A percentile compares a stretch with the other conserved stretches of the same genome.
Evolutionary conservation across 2,113 vertebrate species (phyloP).

Genomic region (Albula goreensis): DNA sequence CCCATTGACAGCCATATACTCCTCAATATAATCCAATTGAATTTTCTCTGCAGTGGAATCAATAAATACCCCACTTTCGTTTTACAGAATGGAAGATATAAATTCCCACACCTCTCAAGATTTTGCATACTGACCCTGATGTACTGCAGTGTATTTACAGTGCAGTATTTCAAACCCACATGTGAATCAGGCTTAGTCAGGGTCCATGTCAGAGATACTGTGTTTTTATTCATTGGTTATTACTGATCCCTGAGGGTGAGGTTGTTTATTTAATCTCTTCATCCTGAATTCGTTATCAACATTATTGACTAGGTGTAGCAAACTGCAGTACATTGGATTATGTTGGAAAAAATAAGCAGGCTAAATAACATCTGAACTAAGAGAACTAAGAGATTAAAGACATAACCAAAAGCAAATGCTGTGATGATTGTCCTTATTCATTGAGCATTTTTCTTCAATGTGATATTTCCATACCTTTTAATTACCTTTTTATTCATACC

Average conservation of each 20-base stretch:
- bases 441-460: too few species aligned
- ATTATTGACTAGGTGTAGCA: slow-evolving; percentile 49
- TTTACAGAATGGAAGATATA: background rate
- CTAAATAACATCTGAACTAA: too few species aligned
- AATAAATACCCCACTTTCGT: background rate
- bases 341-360: background rate
- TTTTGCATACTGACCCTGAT: slow-evolving; percentile 72
- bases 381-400: too few species aligned
- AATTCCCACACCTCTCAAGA: slow-evolving; percentile 10
- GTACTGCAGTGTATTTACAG: slow-evolving; percentile 51
- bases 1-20: background rate
- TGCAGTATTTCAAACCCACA: slow-evolving; percentile 14
- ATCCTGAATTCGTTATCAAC: slow-evolving; percentile 60
- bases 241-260: slow-evolving; percentile 43
- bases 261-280: slow-evolving; percentile 63
- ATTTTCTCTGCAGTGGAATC: background rate
- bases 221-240: slow-evolving; percentile 57
- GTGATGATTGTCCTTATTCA: too few species aligned
- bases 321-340: slow-evolving; percentile 63
- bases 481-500: too few species aligned
- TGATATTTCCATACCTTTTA: too few species aligned
- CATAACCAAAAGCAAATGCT: too few species aligned
- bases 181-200: slow-evolving; percentile 72
- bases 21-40: background rate
- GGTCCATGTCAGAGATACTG: slow-evolving; percentile 46